Evolutionary conservation across 2,888 invertebrate species (phyloP).

Genomic region (Lasioglossum marginatum): DNA sequence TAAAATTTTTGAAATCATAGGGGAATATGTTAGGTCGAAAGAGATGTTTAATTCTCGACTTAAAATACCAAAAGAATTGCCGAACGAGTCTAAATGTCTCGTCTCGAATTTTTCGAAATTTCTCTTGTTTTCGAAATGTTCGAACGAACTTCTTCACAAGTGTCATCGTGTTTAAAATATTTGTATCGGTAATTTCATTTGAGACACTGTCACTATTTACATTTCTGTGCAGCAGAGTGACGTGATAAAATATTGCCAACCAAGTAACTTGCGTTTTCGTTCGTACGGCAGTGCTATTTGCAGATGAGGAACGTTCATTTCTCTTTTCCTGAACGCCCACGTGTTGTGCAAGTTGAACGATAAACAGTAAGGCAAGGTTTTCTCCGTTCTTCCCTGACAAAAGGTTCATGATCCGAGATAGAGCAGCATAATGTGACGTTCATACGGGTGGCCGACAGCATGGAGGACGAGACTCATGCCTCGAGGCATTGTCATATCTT

Average conservation of each 20-base stretch:
- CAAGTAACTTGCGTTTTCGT: neutral
- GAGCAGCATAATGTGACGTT: conserved; percentile 51
- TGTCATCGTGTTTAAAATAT: neutral
- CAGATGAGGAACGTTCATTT: conserved; percentile 28
- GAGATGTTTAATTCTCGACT: too few relatives aligned
- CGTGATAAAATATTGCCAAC: neutral
- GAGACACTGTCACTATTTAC: neutral
- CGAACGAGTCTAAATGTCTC: too few relatives aligned
- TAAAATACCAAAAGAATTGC: too few relatives aligned
- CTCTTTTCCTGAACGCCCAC: conserved; percentile 47
- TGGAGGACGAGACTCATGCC: conserved; percentile 44
- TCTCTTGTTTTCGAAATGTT: too few relatives aligned
- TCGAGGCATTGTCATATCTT: conserved; percentile 57
- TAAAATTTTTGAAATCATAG: too few relatives aligned
- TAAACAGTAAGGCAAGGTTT: conserved; percentile 46
- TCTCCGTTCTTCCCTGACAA: conserved; percentile 38
- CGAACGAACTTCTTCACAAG: too few relatives aligned
- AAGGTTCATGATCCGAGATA: conserved; percentile 59
- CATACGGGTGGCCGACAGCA: conserved; percentile 35
- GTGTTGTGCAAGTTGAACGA: conserved; percentile 51
- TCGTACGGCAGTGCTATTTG: neutral
- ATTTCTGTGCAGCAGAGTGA: neutral
- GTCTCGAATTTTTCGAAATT: too few relatives aligned
- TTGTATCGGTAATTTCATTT: neutral
- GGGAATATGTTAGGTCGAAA: too few relatives aligned